Evolutionary conservation across 2,888 invertebrate species (phyloP).

Genomic region (Mimas tiliae): DNA sequence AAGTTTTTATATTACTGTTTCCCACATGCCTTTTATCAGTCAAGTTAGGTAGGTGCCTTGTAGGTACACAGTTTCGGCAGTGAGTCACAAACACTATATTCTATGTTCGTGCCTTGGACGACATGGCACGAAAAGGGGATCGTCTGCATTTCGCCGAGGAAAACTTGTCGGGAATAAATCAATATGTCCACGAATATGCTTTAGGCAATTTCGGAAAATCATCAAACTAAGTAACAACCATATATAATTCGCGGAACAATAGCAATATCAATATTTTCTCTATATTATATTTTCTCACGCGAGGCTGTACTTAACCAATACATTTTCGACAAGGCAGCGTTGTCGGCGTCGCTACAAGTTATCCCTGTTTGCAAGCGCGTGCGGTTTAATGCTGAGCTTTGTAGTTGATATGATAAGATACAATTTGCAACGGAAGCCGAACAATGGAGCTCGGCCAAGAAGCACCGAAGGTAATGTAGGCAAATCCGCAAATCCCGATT

Average conservation of each 20-base stretch:
- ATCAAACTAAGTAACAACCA: constrained; percentile 9
- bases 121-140: constrained; percentile 58
- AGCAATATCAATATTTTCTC: constrained; percentile 46
- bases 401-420: constrained; percentile 37
- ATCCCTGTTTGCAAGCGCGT: constrained; percentile 32
- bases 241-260: constrained; percentile 39
- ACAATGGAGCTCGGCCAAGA: constrained; percentile 37
- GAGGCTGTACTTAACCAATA: constrained; percentile 49
- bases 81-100: constrained; percentile 54
- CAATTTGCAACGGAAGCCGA: constrained; percentile 32
- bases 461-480: constrained; percentile 49
- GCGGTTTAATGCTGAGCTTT: constrained; percentile 37
- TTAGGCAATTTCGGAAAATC: not conserved
- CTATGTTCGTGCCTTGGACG: constrained; percentile 59
- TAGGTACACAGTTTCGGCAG: constrained; percentile 36
- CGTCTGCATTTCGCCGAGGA: constrained; percentile 61
- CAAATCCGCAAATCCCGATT: constrained; percentile 56
- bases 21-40: constrained; percentile 10
- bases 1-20: not conserved
- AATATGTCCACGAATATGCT: constrained; percentile 33
- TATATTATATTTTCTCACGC: constrained; percentile 54
- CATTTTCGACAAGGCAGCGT: constrained; percentile 44
- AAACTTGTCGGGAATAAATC: constrained; percentile 50
- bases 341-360: constrained; percentile 37
- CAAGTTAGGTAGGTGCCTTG: constrained; percentile 26